These are phyloP conservation scores for Fulica atra DNA, from an alignment of 2,113 vertebrate genomes.

Conservation along the genomic window DNA sequence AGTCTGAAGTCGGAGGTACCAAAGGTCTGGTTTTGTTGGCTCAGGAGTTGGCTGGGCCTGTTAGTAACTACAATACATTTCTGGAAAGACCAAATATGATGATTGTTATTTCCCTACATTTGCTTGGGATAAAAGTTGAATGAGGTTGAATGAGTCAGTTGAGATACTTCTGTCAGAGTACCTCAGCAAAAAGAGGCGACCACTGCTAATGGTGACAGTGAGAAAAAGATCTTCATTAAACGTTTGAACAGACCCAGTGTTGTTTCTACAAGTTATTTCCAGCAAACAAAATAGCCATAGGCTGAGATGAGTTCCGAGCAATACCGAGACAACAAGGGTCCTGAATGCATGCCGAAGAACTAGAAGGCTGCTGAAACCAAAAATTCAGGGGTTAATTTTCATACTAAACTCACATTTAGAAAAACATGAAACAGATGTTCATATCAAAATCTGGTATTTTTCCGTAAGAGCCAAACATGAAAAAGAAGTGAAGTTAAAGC, in stretches of 20 bases:
- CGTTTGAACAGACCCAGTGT: neutral
- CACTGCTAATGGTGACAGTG: neutral
- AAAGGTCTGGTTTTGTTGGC: neutral
- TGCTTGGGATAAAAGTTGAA: neutral
- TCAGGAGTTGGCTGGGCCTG: neutral
- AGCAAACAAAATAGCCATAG: neutral
- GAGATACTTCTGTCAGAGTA: neutral
- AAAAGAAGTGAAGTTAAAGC: constrained; percentile 69
- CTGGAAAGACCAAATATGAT: neutral
- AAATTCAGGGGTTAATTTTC: constrained; percentile 69
- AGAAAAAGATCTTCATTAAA: neutral
- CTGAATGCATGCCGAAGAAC: neutral
- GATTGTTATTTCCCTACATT: neutral
- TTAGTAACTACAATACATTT: neutral
- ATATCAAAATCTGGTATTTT: constrained; percentile 72
- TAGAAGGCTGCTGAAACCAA: constrained; percentile 19
- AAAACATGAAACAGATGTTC: constrained; percentile 76
- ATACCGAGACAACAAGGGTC: neutral
- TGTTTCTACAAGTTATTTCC: neutral
- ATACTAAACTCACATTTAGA: constrained; percentile 59
- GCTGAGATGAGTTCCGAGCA: neutral
- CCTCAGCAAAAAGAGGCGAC: neutral
- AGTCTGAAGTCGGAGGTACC: neutral
- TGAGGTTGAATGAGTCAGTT: neutral
- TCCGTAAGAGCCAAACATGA: constrained; percentile 64